phyloP scores from a whole-genome alignment of 2,797 vertebrate species.

The Micrastur ruficollis region DNA sequence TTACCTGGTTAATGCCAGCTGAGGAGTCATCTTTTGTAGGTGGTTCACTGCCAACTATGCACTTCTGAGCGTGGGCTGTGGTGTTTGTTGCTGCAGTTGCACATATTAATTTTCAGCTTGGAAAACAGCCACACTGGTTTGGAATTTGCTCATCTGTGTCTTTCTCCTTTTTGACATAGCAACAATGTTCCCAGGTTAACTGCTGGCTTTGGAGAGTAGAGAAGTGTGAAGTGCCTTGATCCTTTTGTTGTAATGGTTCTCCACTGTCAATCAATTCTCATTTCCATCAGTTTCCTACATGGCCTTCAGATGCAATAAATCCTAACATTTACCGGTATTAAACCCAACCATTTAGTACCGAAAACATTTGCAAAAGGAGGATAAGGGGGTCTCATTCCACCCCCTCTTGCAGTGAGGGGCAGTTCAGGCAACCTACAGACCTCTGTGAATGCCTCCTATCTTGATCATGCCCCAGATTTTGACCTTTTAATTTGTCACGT shows the following conservation, averaged over 20 bases:
- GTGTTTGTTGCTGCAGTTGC: constrained; percentile 45
- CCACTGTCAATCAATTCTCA: not conserved
- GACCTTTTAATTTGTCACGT: constrained; percentile 20
- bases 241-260: not conserved
- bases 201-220: not conserved
- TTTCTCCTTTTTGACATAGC: not conserved
- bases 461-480: not conserved
- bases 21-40: constrained; percentile 34
- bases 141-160: constrained; percentile 10
- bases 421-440: not conserved
- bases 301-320: not conserved
- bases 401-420: not conserved
- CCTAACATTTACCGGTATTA: not conserved
- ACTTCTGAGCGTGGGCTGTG: constrained; percentile 25
- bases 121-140: not conserved
- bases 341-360: not conserved
- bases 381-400: not conserved
- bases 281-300: not conserved
- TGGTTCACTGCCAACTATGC: constrained; percentile 42
- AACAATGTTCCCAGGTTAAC: not conserved
- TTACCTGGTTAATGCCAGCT: constrained; percentile 51
- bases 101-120: constrained; percentile 46
- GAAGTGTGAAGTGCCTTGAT: not conserved
- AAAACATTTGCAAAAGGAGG: not conserved
- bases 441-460: not conserved